Base-by-base conservation (phyloP, 2,797 vertebrate genomes). In the Danio jaintianensis region DNA sequence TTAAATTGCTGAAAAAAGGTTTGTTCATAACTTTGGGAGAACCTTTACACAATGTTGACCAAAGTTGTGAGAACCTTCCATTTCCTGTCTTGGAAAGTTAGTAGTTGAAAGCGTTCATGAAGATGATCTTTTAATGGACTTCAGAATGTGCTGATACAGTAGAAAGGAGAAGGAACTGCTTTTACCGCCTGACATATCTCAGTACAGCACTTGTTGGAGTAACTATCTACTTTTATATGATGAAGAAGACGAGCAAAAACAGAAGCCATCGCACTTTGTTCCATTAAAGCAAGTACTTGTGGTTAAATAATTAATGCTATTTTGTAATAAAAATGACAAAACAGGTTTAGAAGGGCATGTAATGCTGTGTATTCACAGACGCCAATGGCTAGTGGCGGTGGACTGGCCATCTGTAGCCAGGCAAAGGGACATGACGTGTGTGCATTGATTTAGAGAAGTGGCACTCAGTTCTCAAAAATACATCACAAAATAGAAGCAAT, bases 271-370 rank as follows among this genome's bases (percentile, higher is more conserved):
- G 77, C 85, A 85, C 85, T 88, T 86, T 88, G 81, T 86, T 88
- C 87, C 88, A 89, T 88, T 87, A 85, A 63, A 86, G 85, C 53
- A 76, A 71, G 81, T 53, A 76, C 79, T 73, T 20, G 18, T 16
- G 50, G 36, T 55, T 88, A 50, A 88, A 89, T 88, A 89, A 88
- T 89, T 68, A 22, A 88, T 83, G 75, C 56, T 52, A 79, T 82
- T 85, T 82, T 56, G 83, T 86, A 50, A 71, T 52, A 78, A 86
- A 84, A 80, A 82, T 20, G 58, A 82, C 85, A 83, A 83, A 87
- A 78, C 72, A 73, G 77, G 43, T 71, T 52, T 83, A 80, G 84
- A 85, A 86, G 84, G 59, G 64, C 75, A 63, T 29, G 45, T 38
- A 61, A 64, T 75, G 55, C 50, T 62, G n/a, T 12, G 22, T 48